phyloP scores from a whole-genome alignment of 2,113 vertebrate species.

The Solenodon paradoxus region DNA sequence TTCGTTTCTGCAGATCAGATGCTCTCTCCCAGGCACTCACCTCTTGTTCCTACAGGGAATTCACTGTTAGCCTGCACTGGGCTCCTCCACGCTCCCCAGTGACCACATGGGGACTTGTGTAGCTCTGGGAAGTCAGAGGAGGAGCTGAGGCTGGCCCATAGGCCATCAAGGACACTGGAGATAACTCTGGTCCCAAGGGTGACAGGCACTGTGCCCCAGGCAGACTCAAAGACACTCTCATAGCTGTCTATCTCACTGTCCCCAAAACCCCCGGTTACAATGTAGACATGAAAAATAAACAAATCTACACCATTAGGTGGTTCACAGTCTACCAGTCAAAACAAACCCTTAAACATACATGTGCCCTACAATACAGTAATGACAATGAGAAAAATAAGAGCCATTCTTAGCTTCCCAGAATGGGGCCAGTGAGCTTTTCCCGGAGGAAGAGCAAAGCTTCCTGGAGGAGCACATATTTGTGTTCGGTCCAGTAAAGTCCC shows the following conservation, averaged over 20 bases:
- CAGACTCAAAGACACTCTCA: background rate
- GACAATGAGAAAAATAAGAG: background rate
- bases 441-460: background rate
- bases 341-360: background rate
- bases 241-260: background rate
- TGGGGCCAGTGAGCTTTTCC: background rate
- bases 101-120: background rate
- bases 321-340: background rate
- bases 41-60: background rate
- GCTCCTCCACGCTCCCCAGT: background rate
- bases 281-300: background rate
- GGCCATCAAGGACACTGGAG: background rate
- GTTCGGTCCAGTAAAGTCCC: background rate
- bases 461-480: background rate
- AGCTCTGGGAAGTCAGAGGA: background rate
- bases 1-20: background rate
- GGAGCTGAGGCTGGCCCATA: background rate
- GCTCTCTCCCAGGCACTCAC: background rate
- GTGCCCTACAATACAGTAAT: background rate
- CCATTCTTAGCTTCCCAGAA: background rate
- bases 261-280: background rate
- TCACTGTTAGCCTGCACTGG: background rate
- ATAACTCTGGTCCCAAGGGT: background rate
- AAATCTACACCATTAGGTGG: background rate
- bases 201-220: background rate